A percentile compares a stretch with the other conserved stretches of the same genome.
Evolutionary conservation across 2,113 vertebrate species (phyloP).

Genomic region (Nesospiza acunhae): DNA sequence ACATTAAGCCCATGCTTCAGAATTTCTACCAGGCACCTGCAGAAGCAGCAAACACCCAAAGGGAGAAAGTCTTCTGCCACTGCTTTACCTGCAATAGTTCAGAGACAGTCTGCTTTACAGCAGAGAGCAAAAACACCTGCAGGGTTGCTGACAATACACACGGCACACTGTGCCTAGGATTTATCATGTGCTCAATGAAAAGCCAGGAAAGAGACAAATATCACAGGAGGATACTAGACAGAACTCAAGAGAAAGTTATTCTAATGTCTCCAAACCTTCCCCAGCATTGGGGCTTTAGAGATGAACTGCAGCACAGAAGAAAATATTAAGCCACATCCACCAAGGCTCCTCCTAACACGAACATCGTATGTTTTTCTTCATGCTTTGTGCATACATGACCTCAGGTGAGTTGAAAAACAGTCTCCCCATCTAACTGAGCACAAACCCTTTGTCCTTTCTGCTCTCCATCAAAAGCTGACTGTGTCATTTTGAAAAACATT

Average conservation of each 20-base stretch:
- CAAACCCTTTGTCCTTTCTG: not conserved
- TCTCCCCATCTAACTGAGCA: not conserved
- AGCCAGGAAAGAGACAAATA: not conserved
- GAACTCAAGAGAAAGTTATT: not conserved
- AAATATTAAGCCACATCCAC: not conserved
- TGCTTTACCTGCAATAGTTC: not conserved
- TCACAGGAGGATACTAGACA: not conserved
- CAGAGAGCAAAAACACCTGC: not conserved
- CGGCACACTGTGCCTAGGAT: not conserved
- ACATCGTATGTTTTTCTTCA: not conserved
- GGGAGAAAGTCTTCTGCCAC: not conserved
- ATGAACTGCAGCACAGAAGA: not conserved
- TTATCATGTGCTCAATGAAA: not conserved
- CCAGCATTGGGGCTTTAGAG: not conserved
- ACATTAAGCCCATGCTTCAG: not conserved
- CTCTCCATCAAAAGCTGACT: not conserved
- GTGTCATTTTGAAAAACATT: not conserved
- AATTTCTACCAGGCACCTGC: not conserved
- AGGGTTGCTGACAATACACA: not conserved
- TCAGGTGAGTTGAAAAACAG: not conserved
- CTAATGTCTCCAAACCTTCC: not conserved
- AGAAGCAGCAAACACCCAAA: not conserved
- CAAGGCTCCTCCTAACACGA: not conserved
- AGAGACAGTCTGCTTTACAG: too few species aligned
- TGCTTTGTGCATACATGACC: fast-evolving